phyloP scores from a whole-genome alignment of 53 echinoderm and acorn worm species.

The Mesocentrotus franciscanus region DNA sequence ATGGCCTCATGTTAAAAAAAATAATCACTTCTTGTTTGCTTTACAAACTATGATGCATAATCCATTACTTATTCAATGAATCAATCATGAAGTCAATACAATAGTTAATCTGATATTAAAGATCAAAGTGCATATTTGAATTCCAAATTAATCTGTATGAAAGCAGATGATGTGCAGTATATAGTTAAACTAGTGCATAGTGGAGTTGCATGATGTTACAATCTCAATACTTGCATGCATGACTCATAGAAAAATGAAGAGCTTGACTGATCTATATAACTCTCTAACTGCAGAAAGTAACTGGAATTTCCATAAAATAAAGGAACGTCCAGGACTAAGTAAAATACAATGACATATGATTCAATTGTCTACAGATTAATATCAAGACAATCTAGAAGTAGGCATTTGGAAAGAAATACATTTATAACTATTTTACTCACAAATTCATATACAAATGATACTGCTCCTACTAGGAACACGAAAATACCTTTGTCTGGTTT shows the following conservation, averaged over 20 bases:
- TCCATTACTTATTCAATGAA: background rate
- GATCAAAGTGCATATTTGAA: background rate
- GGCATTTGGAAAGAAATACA: too few relatives aligned
- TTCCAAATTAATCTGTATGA: background rate
- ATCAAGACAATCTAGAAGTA: background rate
- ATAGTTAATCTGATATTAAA: background rate
- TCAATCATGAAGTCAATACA: background rate
- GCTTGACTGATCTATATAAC: background rate
- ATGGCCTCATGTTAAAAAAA: too few relatives aligned
- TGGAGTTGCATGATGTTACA: too few relatives aligned
- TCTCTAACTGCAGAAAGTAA: background rate
- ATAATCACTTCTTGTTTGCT: background rate
- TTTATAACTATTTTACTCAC: background rate
- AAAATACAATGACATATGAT: background rate
- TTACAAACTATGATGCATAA: background rate
- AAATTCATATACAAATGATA: background rate
- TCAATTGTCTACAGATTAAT: background rate
- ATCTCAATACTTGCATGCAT: too few relatives aligned
- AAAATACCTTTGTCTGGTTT: conserved; percentile 52
- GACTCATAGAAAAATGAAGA: background rate
- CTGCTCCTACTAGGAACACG: background rate
- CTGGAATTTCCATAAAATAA: background rate
- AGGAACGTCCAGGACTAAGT: background rate
- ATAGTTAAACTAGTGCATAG: too few relatives aligned
- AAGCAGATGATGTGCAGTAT: too few relatives aligned